These are phyloP conservation scores for Sarcophaga caerulescens DNA, from an alignment of 2,888 invertebrate genomes.

Conservation along the genomic window DNA sequence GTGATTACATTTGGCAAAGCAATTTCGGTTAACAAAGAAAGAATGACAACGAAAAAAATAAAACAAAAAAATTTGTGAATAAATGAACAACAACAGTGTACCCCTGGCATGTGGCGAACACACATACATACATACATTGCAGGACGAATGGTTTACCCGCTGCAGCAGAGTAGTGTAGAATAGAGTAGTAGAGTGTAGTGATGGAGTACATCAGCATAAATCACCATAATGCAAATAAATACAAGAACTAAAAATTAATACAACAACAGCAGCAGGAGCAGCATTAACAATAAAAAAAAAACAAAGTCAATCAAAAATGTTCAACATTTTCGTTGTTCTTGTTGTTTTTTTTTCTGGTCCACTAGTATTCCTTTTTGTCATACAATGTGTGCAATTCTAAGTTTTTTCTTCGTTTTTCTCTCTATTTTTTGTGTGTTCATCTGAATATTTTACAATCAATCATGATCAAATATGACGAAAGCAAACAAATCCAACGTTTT, in stretches of 20 bases:
- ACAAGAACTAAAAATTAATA: constrained; percentile 48
- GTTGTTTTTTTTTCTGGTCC: constrained; percentile 1
- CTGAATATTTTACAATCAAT: constrained; percentile 65
- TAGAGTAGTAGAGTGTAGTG: background rate
- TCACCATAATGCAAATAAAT: constrained; percentile 65
- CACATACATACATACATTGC: no score
- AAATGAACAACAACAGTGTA: constrained; percentile 33
- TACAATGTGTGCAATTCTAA: background rate
- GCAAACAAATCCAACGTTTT: constrained; percentile 50
- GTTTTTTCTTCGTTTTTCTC: background rate
- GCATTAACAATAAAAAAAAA: constrained; percentile 16
- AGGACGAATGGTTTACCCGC: no score
- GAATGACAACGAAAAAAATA: constrained; percentile 30
- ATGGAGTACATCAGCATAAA: constrained; percentile 50
- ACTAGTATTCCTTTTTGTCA: background rate
- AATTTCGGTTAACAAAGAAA: constrained; percentile 57
- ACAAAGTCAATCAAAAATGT: constrained; percentile 67
- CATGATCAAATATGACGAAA: constrained; percentile 69
- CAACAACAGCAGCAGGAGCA: constrained; percentile 34
- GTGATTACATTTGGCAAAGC: constrained; percentile 68
- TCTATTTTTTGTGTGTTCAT: background rate
- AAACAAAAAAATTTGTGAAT: background rate
- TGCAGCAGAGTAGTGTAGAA: no score
- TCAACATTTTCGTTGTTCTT: constrained; percentile 33
- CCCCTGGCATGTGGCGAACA: background rate